Evolutionary conservation across 2,888 invertebrate species (phyloP).

Genomic region (Cryptus armator): DNA sequence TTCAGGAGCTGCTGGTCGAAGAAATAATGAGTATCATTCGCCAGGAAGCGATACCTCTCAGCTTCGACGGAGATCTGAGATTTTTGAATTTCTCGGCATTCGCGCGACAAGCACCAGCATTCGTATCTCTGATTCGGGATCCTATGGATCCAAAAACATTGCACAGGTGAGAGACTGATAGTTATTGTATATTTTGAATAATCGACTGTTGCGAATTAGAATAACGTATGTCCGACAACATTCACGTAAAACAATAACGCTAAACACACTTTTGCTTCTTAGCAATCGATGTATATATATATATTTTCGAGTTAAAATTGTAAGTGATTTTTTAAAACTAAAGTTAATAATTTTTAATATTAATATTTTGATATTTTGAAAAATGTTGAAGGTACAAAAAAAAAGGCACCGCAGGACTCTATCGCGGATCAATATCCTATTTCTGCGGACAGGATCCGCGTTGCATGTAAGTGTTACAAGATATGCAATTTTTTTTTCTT

Average conservation of each 20-base stretch:
- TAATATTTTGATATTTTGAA: not conserved
- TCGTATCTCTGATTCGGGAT: slow-evolving; percentile 88
- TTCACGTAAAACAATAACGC: too few species aligned
- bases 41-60: slow-evolving; percentile 87
- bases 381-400: slow-evolving; percentile 74
- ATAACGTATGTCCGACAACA: too few species aligned
- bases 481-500: not conserved
- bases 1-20: slow-evolving; percentile 86
- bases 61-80: slow-evolving; percentile 87
- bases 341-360: not conserved
- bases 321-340: not conserved
- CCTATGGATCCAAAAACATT: slow-evolving; percentile 86
- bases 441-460: slow-evolving; percentile 88
- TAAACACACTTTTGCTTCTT: too few species aligned
- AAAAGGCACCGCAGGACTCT: slow-evolving; percentile 82
- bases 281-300: not conserved
- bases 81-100: slow-evolving; percentile 88
- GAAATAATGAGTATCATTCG: slow-evolving; percentile 86
- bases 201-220: too few species aligned
- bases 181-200: too few species aligned
- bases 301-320: not conserved
- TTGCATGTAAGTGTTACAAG: slow-evolving; percentile 86
- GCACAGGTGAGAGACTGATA: slow-evolving; percentile 84
- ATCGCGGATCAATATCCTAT: slow-evolving; percentile 87
- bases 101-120: slow-evolving; percentile 87